Conservation (phyloP, 2,797 vertebrate genomes). For the Steatocranus sp. region DNA sequence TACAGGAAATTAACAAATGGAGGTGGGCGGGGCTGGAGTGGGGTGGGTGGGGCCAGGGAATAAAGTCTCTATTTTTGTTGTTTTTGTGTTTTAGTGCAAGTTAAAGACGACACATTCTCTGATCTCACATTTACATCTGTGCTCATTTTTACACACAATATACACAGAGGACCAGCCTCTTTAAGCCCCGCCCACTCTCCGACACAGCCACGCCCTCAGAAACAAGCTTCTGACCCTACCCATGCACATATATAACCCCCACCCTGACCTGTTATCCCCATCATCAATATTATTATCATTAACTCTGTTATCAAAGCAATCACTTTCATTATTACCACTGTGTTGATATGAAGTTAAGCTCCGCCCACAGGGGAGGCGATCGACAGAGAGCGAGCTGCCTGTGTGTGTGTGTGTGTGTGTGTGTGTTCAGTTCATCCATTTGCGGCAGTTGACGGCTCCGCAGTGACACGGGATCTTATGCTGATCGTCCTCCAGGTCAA, state of each 20-base stretch:
- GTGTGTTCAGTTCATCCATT: conserved; percentile 90
- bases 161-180: conserved; percentile 93
- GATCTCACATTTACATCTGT: conserved; percentile 81
- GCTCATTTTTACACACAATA: conserved; percentile 40
- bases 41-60: conserved; percentile 80
- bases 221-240: conserved; percentile 35
- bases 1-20: conserved; percentile 90
- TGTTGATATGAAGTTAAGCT: conserved; percentile 20
- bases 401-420: background rate
- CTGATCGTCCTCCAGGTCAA: conserved; percentile 98
- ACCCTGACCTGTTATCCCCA: background rate
- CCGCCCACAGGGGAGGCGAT: background rate
- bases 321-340: background rate
- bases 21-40: conserved; percentile 58
- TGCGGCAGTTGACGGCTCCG: conserved; percentile 95
- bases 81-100: conserved; percentile 83
- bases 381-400: background rate
- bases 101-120: conserved; percentile 87
- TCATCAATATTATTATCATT: background rate
- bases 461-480: conserved; percentile 99
- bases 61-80: conserved; percentile 68
- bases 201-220: background rate
- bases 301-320: background rate
- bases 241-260: background rate
- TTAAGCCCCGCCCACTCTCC: background rate